Conservation (phyloP, 2,797 vertebrate genomes). For the Pseudocheirus occidentalis region DNA sequence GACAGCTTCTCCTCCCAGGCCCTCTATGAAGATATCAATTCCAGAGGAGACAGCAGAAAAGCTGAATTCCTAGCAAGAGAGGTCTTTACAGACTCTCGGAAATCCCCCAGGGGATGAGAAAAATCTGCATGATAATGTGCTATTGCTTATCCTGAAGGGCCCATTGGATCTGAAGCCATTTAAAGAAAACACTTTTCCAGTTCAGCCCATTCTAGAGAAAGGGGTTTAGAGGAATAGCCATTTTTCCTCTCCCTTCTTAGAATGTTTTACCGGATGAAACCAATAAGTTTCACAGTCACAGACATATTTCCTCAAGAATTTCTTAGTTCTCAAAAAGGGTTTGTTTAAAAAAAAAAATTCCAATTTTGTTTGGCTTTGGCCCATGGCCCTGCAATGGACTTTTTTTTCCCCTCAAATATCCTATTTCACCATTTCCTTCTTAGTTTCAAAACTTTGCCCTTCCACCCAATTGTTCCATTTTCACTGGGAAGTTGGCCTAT, state of each 20-base stretch:
- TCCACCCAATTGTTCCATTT: not conserved
- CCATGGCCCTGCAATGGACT: not conserved
- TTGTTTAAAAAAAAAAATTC: conserved; percentile 67
- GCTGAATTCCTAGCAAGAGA: conserved; percentile 66
- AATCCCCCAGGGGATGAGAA: conserved; percentile 67
- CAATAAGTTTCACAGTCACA: conserved; percentile 64
- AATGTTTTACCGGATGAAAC: conserved; percentile 72
- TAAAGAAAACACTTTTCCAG: conserved; percentile 74
- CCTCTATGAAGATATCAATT: conserved; percentile 69
- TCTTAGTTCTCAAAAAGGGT: conserved; percentile 75
- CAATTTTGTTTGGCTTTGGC: not conserved
- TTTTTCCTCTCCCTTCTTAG: conserved; percentile 51
- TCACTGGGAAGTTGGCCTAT: not conserved
- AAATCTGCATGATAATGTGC: conserved; percentile 82
- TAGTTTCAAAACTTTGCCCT: conserved; percentile 23
- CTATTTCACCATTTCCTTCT: not conserved
- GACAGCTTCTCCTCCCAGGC: not conserved
- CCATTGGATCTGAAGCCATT: conserved; percentile 66
- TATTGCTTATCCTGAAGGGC: conserved; percentile 75
- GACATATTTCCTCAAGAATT: conserved; percentile 72
- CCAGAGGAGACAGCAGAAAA: conserved; percentile 69
- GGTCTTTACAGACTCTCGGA: conserved; percentile 62
- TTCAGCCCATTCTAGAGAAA: conserved; percentile 63
- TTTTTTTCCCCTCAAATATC: not conserved
- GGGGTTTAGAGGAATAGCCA: conserved; percentile 9